A percentile compares a stretch with the other conserved stretches of the same genome.
Conservation (phyloP, 2,113 vertebrate species). For the Pipa parva region DNA sequence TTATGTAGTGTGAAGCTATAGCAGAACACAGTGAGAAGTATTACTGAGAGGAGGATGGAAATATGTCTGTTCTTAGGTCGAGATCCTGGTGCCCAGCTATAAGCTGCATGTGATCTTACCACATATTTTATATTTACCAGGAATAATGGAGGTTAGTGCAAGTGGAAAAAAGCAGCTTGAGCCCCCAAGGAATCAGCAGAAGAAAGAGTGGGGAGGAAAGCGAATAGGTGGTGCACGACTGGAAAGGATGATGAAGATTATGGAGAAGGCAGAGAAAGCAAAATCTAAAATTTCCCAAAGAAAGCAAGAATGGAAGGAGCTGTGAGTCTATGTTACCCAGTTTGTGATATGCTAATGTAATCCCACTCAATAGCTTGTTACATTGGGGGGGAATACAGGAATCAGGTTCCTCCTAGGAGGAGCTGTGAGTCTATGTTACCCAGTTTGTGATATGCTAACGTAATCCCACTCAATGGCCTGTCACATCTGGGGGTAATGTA, state of each 20-base stretch:
- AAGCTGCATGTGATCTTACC: not conserved
- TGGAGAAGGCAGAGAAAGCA: constrained; percentile 73
- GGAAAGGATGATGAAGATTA: constrained; percentile 68
- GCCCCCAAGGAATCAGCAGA: constrained; percentile 40
- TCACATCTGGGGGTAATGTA: no score
- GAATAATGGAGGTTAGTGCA: not conserved
- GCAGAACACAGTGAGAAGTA: no score
- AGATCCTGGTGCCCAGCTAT: no score
- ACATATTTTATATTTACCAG: not conserved
- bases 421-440: constrained; percentile 79
- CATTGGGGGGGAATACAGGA: no score
- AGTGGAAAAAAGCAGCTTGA: constrained; percentile 35
- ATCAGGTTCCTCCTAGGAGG: no score
- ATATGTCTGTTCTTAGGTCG: no score
- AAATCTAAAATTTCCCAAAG: constrained; percentile 71
- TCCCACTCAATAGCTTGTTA: no score
- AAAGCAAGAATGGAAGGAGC: constrained; percentile 77
- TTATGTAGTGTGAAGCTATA: no score
- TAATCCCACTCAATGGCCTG: no score
- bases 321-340: constrained; percentile 82
- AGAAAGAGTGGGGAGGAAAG: not conserved
- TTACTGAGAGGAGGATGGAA: no score
- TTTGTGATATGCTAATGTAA: no score
- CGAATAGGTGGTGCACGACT: constrained; percentile 61
- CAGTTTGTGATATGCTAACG: no score